These are phyloP conservation scores for Autographa pulchrina DNA, from an alignment of 2,888 invertebrate species.

Conservation along the genomic window DNA sequence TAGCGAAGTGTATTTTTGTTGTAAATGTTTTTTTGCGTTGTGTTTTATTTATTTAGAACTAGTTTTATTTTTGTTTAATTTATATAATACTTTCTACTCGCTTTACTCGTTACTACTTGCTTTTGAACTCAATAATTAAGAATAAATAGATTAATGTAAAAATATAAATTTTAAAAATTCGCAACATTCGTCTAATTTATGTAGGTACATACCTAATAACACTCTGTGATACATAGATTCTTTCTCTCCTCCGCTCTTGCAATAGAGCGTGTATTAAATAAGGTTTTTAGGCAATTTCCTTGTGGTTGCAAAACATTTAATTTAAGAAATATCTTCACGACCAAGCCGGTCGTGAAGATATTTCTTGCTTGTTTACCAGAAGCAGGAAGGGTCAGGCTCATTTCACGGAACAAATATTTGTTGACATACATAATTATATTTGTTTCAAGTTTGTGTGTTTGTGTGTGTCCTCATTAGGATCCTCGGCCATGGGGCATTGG, in stretches of 20 bases:
- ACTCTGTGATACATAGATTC: no score
- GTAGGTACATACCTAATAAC: no score
- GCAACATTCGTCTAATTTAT: no score
- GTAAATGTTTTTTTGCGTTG: neutral
- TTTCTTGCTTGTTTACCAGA: neutral
- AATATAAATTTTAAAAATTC: no score
- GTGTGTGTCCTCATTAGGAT: neutral
- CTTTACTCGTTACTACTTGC: no score
- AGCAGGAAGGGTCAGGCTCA: neutral
- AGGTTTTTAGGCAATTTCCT: neutral
- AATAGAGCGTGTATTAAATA: no score
- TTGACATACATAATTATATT: slow-evolving; percentile 7
- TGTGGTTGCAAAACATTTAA: neutral
- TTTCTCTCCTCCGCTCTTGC: no score
- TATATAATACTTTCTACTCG: neutral
- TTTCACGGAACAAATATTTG: neutral
- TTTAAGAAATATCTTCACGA: slow-evolving; percentile 1
- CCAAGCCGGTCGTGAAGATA: no score
- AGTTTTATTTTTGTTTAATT: neutral
- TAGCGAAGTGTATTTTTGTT: slow-evolving; percentile 23
- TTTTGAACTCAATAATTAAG: no score
- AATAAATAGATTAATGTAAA: no score
- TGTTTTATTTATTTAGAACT: neutral
- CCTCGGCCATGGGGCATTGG: neutral
- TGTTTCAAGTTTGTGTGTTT: slow-evolving; percentile 6